These are phyloP conservation scores for Nowickia ferox DNA, from an alignment of 2,888 invertebrate genomes.

Conservation along the genomic window DNA sequence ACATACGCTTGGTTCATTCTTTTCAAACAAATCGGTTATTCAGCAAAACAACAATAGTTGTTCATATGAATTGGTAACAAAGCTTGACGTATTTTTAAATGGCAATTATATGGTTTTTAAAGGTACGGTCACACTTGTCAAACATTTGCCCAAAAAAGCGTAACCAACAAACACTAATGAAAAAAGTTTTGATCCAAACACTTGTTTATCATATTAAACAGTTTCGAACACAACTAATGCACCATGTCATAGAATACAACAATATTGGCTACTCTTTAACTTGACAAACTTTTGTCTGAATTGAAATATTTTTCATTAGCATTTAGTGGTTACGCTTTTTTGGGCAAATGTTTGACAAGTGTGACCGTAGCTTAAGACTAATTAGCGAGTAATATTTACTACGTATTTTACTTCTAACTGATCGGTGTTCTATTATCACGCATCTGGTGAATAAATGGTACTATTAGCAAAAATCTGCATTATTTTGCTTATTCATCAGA, in stretches of 20 bases:
- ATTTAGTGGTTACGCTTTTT: too few relatives aligned
- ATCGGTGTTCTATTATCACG: background rate
- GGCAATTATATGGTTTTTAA: slow-evolving; percentile 31
- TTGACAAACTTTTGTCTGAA: too few relatives aligned
- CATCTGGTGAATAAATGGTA: background rate
- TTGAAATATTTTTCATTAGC: too few relatives aligned
- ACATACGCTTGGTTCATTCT: slow-evolving; percentile 22
- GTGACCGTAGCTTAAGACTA: background rate
- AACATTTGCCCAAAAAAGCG: too few relatives aligned
- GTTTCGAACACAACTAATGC: too few relatives aligned
- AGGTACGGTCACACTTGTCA: too few relatives aligned
- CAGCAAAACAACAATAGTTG: background rate
- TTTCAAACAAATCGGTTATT: slow-evolving; percentile 10
- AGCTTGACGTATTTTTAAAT: slow-evolving; percentile 49
- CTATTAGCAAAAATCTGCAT: background rate
- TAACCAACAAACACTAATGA: too few relatives aligned
- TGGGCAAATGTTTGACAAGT: too few relatives aligned
- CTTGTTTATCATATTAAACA: too few relatives aligned
- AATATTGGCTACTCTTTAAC: too few relatives aligned
- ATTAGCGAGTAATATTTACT: background rate
- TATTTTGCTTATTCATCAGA: background rate
- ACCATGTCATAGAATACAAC: too few relatives aligned
- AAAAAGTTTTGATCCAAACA: too few relatives aligned
- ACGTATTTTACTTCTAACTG: background rate
- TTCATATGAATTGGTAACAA: slow-evolving; percentile 33